A percentile compares a stretch with the other conserved stretches of the same genome.
Evolutionary conservation across 1,140 invertebrate genomes (phyloP).

Genomic region (Drosophila littoralis): DNA sequence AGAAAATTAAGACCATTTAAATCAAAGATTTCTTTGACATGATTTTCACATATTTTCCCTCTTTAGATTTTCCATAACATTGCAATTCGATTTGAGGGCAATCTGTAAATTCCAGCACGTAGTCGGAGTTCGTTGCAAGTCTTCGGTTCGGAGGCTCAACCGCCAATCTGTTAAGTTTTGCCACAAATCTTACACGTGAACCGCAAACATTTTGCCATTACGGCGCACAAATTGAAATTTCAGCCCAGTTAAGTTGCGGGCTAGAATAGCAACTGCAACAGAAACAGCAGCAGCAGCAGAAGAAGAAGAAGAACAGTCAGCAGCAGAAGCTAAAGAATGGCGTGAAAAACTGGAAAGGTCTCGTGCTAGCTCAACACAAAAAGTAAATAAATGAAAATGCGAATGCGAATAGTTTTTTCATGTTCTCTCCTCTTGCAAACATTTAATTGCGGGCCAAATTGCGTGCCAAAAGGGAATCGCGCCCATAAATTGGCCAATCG

Average conservation of each 20-base stretch:
- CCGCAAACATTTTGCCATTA: constrained; percentile 67
- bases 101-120: constrained; percentile 19
- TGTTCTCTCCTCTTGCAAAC: constrained; percentile 9
- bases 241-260: constrained; percentile 31
- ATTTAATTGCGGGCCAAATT: constrained; percentile 42
- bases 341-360: constrained; percentile 1
- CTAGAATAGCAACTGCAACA: constrained; percentile 9
- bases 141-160: background rate
- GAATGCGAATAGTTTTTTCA: constrained; percentile 9
- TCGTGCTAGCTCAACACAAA: background rate
- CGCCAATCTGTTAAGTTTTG: constrained; percentile 51
- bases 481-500: constrained; percentile 35
- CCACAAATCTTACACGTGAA: constrained; percentile 73
- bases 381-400: constrained; percentile 7
- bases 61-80: background rate
- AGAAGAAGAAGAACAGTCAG: constrained; percentile 1
- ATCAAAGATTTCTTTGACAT: too few species aligned
- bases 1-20: too few species aligned
- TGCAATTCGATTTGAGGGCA: background rate
- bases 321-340: background rate
- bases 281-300: background rate
- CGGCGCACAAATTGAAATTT: constrained; percentile 37
- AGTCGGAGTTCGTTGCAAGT: constrained; percentile 2
- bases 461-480: constrained; percentile 39
- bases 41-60: background rate